Base-by-base conservation (phyloP, 2,113 vertebrate species). In the Pelecanoides urinatrix region DNA sequence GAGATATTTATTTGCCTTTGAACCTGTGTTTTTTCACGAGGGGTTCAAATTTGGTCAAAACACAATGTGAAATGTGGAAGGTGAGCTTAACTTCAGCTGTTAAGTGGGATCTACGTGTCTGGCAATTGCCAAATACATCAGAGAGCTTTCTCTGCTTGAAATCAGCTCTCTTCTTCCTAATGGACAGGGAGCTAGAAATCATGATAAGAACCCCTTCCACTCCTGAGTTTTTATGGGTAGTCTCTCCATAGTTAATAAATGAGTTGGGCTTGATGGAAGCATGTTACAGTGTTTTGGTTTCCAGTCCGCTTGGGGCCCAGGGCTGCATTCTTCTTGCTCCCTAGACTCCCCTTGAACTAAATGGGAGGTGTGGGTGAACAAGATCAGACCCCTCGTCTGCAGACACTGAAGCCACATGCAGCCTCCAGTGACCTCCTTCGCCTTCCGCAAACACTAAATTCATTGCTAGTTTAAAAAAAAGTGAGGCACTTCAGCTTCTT, bases 401-500 rank as follows among this genome's bases (percentile, higher is more conserved):
- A 97, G 94, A 70, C 90, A 88, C 94, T 68, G 82, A 91, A 97
- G 97, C 95, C 94, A 95, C 93, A 93, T 92, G 92, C 94, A 97
- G 92, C 94, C 95, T 91, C 82, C 68, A 47, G 52, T 95, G 86
- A 89, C 88, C 76, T 96, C 82, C 85, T 68, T 96, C 32, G 66
- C 96, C 97, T 98, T 96, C 95, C 89, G n/a, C 97, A 94, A 97
- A 90, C 95, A 96, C 92, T 59, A 96, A 96, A 96, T 90, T 94
- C 96, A 97, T 96, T 96, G 94, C 96, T 97, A 92, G 76, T 78
- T 97, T 95, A 82, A 95, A 81, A 95, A 97, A 94, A 94, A 92
- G 95, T 58, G 96, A 98, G 91, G 91, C 96, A 96, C 89, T 98
- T 98, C 97, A 97, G 97, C 97, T 97, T 95, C 98, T 97, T 98